A percentile compares a stretch with the other conserved stretches of the same genome.
These are phyloP conservation scores for Monopterus albus DNA, from an alignment of 2,113 vertebrate genomes.

Conservation along the genomic window DNA sequence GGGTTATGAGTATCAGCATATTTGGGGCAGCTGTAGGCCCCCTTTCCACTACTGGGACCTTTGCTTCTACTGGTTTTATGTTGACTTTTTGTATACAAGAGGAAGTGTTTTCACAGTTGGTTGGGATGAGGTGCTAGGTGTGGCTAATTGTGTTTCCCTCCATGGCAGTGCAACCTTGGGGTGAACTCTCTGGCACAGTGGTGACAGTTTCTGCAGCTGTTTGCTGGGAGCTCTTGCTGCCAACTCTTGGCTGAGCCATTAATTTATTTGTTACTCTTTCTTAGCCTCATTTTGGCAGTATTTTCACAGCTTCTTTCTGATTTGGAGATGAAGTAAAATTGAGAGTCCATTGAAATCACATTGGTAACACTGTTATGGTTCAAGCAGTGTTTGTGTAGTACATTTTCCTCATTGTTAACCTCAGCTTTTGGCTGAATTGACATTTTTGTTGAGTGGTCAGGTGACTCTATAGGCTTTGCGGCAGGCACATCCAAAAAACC, in stretches of 20 bases:
- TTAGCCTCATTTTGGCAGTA: not conserved
- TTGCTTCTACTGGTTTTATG: not conserved
- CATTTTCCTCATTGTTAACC: not conserved
- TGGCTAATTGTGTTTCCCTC: not conserved
- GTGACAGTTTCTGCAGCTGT: not conserved
- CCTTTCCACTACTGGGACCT: not conserved
- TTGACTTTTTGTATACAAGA: not conserved
- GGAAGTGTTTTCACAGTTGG: not conserved
- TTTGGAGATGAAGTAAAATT: not conserved
- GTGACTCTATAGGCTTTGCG: not conserved
- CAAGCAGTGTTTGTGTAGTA: not conserved
- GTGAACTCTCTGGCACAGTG: not conserved
- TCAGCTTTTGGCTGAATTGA: slow-evolving; percentile 30
- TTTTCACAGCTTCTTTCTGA: not conserved
- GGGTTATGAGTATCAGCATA: not conserved
- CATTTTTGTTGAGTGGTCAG: not conserved
- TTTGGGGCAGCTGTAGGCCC: not conserved
- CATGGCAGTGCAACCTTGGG: not conserved
- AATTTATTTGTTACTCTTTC: not conserved
- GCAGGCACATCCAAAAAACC: not conserved
- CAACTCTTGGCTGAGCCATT: slow-evolving; percentile 2
- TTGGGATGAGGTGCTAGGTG: not conserved
- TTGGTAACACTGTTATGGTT: not conserved
- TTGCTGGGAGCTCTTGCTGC: not conserved
- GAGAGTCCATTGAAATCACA: not conserved